Percentiles rank a stretch among this genome's conserved stretches.
phyloP scores from a whole-genome alignment of 2,888 invertebrate species.

The Teinopalpus imperialis region DNA sequence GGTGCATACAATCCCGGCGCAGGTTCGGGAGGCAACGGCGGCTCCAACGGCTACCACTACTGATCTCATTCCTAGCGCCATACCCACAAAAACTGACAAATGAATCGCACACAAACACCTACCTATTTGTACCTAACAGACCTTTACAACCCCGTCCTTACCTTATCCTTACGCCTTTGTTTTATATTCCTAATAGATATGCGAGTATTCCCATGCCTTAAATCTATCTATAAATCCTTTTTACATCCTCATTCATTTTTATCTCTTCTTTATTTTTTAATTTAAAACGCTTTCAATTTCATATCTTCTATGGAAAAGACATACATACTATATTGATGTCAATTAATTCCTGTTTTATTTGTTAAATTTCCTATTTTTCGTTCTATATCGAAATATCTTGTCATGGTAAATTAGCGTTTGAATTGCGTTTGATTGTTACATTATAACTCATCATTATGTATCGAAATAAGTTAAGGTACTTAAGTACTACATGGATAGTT shows the following conservation, averaged over 20 bases:
- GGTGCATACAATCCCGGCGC: conserved; percentile 63
- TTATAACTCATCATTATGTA: conserved; percentile 1
- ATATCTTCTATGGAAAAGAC: no score
- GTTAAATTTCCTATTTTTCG: no score
- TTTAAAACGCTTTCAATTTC: no score
- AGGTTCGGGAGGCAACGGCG: conserved; percentile 38
- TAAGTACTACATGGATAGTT: conserved; percentile 15
- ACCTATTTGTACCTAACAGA: conserved; percentile 17
- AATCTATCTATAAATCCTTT: no score
- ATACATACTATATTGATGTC: no score
- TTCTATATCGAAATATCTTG: no score
- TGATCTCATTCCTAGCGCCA: conserved; percentile 50
- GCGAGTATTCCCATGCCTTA: conserved; percentile 4
- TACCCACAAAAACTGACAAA: conserved; percentile 36
- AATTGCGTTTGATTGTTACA: conserved; percentile 1
- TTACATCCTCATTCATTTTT: no score
- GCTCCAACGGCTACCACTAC: conserved; percentile 64
- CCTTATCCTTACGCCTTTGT: conserved; percentile 13
- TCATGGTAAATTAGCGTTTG: conserved; percentile 4
- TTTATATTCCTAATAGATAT: conserved; percentile 12
- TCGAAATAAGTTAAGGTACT: conserved; percentile 19
- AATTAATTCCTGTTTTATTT: no score
- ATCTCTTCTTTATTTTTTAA: no score
- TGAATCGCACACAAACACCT: conserved; percentile 35
- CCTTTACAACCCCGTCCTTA: conserved; percentile 13